Conservation (phyloP, 2,888 invertebrate genomes). For the Volucella inflata region DNA sequence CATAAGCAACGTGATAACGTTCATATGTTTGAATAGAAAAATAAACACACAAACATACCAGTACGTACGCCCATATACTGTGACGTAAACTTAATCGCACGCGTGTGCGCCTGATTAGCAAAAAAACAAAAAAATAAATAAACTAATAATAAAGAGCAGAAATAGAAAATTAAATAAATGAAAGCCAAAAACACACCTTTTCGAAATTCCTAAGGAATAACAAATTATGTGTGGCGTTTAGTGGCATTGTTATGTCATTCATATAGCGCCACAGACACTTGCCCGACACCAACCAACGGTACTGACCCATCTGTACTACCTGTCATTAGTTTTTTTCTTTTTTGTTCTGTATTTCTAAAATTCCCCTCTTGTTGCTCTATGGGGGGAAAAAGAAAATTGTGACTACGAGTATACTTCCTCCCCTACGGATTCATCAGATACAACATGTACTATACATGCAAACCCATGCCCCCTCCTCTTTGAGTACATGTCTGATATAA, state of each 20-base stretch:
- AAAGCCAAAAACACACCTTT: constrained; percentile 21
- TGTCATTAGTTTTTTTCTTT: background rate
- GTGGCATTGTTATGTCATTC: constrained; percentile 57
- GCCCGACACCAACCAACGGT: background rate
- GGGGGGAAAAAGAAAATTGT: constrained; percentile 4
- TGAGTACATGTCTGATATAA: too few species aligned
- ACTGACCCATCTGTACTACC: background rate
- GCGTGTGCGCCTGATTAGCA: constrained; percentile 44
- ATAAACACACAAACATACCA: background rate
- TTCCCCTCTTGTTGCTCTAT: constrained; percentile 20
- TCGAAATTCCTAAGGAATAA: constrained; percentile 53
- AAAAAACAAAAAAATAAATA: background rate
- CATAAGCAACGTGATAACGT: constrained; percentile 44
- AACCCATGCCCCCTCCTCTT: too few species aligned
- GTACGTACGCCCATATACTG: background rate
- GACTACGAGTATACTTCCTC: too few species aligned
- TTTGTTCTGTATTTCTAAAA: constrained; percentile 17
- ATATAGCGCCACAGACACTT: constrained; percentile 43
- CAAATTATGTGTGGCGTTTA: constrained; percentile 51
- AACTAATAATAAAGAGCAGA: constrained; percentile 7
- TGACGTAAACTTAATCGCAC: constrained; percentile 21
- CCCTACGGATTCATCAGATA: too few species aligned
- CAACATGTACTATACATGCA: too few species aligned
- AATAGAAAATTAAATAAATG: background rate
- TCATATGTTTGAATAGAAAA: constrained; percentile 19